phyloP scores from a whole-genome alignment of 2,888 invertebrate genomes.

The Stenchaetothrips biformis region DNA sequence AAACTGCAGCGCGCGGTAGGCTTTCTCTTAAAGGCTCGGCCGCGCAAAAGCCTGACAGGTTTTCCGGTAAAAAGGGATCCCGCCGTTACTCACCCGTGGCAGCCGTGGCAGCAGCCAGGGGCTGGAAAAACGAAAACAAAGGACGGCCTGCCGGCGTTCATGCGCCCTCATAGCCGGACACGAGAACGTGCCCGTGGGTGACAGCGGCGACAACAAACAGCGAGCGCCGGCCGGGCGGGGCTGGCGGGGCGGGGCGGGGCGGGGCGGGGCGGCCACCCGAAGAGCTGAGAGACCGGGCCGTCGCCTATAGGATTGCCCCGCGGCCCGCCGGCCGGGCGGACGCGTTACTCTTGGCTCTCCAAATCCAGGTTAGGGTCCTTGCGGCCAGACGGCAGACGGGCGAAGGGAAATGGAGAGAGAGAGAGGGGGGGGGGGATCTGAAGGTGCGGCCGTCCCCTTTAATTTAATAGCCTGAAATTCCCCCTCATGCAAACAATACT shows the following conservation, averaged over 20 bases:
- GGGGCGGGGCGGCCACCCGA: background rate
- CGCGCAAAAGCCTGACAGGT: no score
- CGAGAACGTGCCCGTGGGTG: background rate
- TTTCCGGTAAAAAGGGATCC: no score
- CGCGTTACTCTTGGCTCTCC: background rate
- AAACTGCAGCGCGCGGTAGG: no score
- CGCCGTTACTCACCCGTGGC: no score
- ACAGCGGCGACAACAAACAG: background rate
- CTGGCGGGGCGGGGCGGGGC: background rate
- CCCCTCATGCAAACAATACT: background rate
- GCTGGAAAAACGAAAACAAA: background rate
- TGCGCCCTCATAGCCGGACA: no score
- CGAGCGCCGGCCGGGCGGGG: background rate
- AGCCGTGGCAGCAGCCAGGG: background rate
- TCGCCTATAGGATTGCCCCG: background rate
- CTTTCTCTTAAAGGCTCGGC: no score
- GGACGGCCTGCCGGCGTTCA: background rate
- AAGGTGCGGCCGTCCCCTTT: background rate
- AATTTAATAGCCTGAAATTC: slow-evolving; percentile 18
- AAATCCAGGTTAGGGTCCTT: no score
- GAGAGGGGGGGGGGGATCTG: no score
- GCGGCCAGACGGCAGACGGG: background rate
- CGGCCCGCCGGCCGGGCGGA: background rate
- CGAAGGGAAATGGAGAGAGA: no score
- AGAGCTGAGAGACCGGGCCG: background rate